These are phyloP conservation scores for Heliothis peltigera DNA, from an alignment of 2,888 invertebrate species.

Conservation along the genomic window DNA sequence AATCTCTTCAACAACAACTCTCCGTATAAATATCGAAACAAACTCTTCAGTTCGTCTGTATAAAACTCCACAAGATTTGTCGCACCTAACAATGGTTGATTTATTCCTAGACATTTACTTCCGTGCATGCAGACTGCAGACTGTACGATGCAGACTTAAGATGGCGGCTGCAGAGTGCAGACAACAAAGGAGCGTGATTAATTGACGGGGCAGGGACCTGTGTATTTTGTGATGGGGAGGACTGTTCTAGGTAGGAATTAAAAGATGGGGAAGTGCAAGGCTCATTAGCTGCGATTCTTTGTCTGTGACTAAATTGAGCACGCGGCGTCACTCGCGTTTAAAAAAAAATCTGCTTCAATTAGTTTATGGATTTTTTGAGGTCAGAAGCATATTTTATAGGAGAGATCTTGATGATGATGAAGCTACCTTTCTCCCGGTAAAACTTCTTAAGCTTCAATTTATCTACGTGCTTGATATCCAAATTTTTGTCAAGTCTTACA, in stretches of 20 bases:
- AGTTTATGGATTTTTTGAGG: too few species aligned
- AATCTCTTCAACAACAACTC: background rate
- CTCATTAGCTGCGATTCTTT: background rate
- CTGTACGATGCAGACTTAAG: constrained; percentile 31
- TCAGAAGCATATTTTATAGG: too few species aligned
- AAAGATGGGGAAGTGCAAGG: background rate
- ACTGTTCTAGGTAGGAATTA: constrained; percentile 15
- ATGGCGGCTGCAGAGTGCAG: constrained; percentile 40
- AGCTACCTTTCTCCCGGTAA: too few species aligned
- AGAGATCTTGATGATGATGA: too few species aligned
- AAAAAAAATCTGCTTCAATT: too few species aligned
- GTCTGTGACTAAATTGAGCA: background rate
- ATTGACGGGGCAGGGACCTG: constrained; percentile 45
- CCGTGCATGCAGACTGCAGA: constrained; percentile 40
- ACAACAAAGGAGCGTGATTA: constrained; percentile 57
- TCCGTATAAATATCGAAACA: too few species aligned
- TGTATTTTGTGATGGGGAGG: constrained; percentile 24
- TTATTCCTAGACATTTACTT: constrained; percentile 46
- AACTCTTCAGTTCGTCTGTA: background rate
- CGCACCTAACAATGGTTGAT: constrained; percentile 42
- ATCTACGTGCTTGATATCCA: too few species aligned
- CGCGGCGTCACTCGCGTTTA: background rate
- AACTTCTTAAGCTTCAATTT: too few species aligned
- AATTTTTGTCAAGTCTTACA: too few species aligned
- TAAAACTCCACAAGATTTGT: constrained; percentile 31